Base-by-base conservation (phyloP, 2,888 invertebrate genomes). In the Himalopsyche tibetana region DNA sequence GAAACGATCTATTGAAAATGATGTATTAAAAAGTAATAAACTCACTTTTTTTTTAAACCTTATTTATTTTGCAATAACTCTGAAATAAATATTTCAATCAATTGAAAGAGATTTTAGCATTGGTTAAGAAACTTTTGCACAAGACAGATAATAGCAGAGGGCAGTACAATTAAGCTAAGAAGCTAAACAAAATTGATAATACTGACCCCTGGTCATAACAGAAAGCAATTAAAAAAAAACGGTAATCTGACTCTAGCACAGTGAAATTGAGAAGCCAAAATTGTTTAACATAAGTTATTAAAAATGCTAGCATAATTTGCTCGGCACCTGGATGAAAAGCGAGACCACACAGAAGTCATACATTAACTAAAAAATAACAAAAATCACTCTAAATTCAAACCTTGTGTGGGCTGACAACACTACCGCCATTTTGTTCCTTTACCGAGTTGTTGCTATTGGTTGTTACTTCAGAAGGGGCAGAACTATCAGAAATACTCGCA, bases 381-480 rank as follows among this genome's bases (percentile, higher is more conserved):
- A 80, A 80, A 40, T 38, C 40, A 80, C 55, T 84, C 82, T 79
- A 55, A 19, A n/a, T 83, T 87, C 91, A 88, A 91, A 94, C 94
- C 92, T 92, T 93, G 63, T 92, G 92, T 74, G 94, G 82, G 91
- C 91, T 56, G 86, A 82, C 28, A 63, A 63, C 63, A 63, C 63
- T 63, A 81, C 84, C 74, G 28, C 56, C 82, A 55, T 45, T 85
- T 42, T 56, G 55, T 28, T 85, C 83, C 45, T 84, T 85, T 51
- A 80, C 80, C 5, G 86, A 51, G 63, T 82, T 84, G 40, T 45
- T 63, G 51, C 81, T 83, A 63, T 80, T 79, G 83, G 69, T 83
- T 83, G 42, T 89, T 63, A 89, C 89, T 87, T 90, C 85, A 90
- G 79, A 80, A 81, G 86, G 85, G 79, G 82, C 80, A 6, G 80